Base-by-base conservation (phyloP, 2,113 vertebrate genomes). In the Genyomyrus donnyi region DNA sequence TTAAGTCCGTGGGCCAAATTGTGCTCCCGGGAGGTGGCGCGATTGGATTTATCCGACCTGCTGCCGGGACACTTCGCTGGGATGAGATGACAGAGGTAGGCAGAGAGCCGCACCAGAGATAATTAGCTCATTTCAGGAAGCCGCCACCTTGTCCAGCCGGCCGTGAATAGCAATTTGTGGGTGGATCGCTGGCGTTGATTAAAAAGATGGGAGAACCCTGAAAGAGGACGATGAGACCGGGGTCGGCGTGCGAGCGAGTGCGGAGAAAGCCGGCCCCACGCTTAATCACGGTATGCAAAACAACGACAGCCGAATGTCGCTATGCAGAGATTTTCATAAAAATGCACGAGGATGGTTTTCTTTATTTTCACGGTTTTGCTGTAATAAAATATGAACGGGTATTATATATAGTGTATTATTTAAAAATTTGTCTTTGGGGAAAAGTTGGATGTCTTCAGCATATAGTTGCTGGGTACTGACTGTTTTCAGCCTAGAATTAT, bases 51-150 rank as follows among this genome's bases (percentile, higher is more conserved):
- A 24, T 46, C 83, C 45, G 19, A 10, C 45, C 45, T 27, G 45
- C 83, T 13, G 83, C 13, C 10, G 50, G 70, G 3, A 74, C 21
- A 46, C 21, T 48, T 46, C 0, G n/a, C 58, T 3, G 58, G 31
- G 87, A 6, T 31, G 31, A 24, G 58, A 21, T 46, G 88, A 70
- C 19, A 62, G 87, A 88, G 87, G 24, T 5, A 74, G 42, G 39
- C 39, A 70, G 24, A 70, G 42, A 70, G 39, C 10, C 11, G 17
- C 58, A 45, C 21, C 8, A 45, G 88, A 21, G 88, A 35, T n/a
- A 88, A 88, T 90, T 90, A 90, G 85, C 50, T 87, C 85, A 90
- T 88, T 85, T 45, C 46, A 45, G 62, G 45, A 42, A 77, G 89
- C 21, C 5, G 31, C 49, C 24, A 39, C 66, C 88, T 83, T 7